phyloP scores from a whole-genome alignment of 2,113 vertebrate species.

The Amblyopsis rosae region DNA sequence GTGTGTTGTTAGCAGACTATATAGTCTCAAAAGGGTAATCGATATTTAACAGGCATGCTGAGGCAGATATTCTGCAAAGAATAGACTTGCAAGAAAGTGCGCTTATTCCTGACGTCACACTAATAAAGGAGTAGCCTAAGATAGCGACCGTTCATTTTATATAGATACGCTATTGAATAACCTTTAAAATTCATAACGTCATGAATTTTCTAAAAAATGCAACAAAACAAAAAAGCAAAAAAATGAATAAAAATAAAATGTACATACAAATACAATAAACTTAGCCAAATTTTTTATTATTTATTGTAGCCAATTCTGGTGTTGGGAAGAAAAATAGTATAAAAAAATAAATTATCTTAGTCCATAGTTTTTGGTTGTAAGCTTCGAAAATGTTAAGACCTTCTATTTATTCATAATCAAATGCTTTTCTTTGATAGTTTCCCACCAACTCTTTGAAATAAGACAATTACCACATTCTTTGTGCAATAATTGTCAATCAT shows the following conservation, averaged over 20 bases:
- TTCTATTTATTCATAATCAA: conserved; percentile 53
- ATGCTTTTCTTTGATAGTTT: conserved; percentile 60
- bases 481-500: conserved; percentile 79
- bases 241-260: no score
- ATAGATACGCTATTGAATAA: background rate
- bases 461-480: conserved; percentile 69
- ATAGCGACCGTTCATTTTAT: background rate
- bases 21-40: background rate
- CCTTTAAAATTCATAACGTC: no score
- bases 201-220: background rate
- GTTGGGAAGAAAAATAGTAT: no score
- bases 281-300: no score
- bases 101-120: background rate
- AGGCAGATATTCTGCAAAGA: no score
- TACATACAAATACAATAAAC: no score
- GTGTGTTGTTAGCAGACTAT: no score
- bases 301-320: background rate
- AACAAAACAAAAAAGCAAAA: no score
- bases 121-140: background rate
- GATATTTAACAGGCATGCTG: background rate
- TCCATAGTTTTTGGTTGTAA: background rate
- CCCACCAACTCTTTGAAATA: conserved; percentile 67
- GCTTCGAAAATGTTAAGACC: conserved; percentile 31
- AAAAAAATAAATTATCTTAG: background rate
- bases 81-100: background rate